These are phyloP conservation scores for Epiblema foenella DNA, from an alignment of 2,888 invertebrate genomes.

Conservation along the genomic window DNA sequence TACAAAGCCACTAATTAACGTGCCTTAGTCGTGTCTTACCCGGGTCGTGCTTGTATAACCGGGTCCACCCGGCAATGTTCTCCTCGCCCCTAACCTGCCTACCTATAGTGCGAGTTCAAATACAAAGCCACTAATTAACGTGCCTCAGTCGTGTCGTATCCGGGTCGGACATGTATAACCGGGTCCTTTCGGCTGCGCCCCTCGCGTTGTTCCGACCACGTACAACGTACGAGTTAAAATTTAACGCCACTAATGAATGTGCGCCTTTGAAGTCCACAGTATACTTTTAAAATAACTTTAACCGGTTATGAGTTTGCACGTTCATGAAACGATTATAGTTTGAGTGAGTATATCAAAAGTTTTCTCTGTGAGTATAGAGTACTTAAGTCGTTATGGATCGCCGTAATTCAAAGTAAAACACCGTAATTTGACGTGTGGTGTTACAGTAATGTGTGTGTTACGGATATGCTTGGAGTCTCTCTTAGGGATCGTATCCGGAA, in stretches of 20 bases:
- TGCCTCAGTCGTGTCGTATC: slow-evolving; percentile 17
- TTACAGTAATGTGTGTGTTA: no score
- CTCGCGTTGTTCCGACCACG: slow-evolving; percentile 17
- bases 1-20: slow-evolving; percentile 36
- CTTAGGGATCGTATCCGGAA: no score
- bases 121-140: slow-evolving; percentile 35
- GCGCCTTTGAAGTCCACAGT: slow-evolving; percentile 10
- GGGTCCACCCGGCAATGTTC: slow-evolving; percentile 3
- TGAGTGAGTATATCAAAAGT: neutral
- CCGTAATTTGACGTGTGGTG: no score
- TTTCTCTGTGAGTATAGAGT: neutral
- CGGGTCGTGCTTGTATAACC: slow-evolving; percentile 3
- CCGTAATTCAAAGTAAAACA: no score
- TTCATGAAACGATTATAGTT: neutral
- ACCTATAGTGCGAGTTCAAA: slow-evolving; percentile 23
- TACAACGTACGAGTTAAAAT: slow-evolving; percentile 26
- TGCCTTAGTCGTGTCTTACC: slow-evolving; percentile 18
- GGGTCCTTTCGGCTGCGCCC: neutral
- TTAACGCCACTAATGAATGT: slow-evolving; percentile 37
- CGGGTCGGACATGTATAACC: slow-evolving; percentile 8
- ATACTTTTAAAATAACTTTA: slow-evolving; percentile 13
- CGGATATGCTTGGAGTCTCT: no score
- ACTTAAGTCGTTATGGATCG: no score
- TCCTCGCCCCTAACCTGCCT: slow-evolving; percentile 6
- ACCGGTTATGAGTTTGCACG: slow-evolving; percentile 6